phyloP scores from a whole-genome alignment of 2,888 invertebrate genomes.

The Eristalinus sepulchralis region DNA sequence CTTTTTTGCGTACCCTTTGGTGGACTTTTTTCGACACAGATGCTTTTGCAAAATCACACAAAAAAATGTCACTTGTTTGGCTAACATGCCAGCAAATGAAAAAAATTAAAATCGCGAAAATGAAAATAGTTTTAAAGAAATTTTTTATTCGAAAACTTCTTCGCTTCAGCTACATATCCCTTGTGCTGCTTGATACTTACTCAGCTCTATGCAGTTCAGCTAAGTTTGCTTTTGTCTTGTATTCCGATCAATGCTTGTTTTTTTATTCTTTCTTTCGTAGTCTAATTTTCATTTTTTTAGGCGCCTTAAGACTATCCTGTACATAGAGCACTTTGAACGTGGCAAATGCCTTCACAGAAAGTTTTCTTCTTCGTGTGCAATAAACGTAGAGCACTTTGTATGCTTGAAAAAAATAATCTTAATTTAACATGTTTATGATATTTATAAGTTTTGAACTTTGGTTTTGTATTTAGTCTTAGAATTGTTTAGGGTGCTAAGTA shows the following conservation, averaged over 20 bases:
- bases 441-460: background rate
- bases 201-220: background rate
- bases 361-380: slow-evolving; percentile 18
- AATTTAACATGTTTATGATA: slow-evolving; percentile 12
- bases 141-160: slow-evolving; percentile 6
- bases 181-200: slow-evolving; percentile 15
- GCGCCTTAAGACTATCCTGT: slow-evolving; percentile 12
- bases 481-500: slow-evolving; percentile 13
- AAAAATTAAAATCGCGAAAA: background rate
- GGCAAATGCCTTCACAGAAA: slow-evolving; percentile 19
- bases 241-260: background rate
- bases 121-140: background rate
- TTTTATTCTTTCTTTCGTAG: background rate
- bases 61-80: background rate
- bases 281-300: slow-evolving; percentile 8
- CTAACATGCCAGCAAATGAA: background rate
- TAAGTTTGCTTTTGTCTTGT: background rate
- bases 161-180: background rate
- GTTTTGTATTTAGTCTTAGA: slow-evolving; percentile 9
- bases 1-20: slow-evolving; percentile 21
- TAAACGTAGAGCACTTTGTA: slow-evolving; percentile 19
- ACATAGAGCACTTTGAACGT: slow-evolving; percentile 25
- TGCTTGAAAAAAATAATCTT: background rate
- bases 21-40: slow-evolving; percentile 4
- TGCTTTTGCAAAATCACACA: background rate